Evolutionary conservation across 2,888 invertebrate species (phyloP), one percentile per base, ranked within the genome.

Genomic region (Apamea monoglypha): DNA sequence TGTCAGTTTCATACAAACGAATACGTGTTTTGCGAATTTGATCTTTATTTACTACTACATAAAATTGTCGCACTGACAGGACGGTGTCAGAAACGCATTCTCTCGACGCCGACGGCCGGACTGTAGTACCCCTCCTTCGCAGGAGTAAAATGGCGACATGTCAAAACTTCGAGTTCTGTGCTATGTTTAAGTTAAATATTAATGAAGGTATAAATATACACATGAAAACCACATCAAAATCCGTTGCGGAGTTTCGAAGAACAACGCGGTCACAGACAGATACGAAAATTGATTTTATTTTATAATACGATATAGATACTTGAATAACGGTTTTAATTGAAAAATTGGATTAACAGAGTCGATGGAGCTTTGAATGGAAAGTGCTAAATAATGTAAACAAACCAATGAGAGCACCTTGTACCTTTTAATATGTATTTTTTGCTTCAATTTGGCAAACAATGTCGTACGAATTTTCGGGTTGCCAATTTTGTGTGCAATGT

Each of bases 361-460:
- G 4, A 56, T 36, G 32, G n/a, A 53, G 25, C 25, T 32, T 16
- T 73, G 8, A 7, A 79, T 50, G 1, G 25, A n/a, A 56, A 53
- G n/a, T 47, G 25, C 29, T 29, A 32, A 66, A 74, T 61, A 72
- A 78, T 40, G n/a, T 61, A 0, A 25, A 59, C 29, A 75, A 72
- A 47, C n/a, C 63, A 61, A 44, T n/a, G n/a, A 36, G 25, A 72
- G 7, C 16, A 66, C 69, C 74, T 73, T 85, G 66, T 82, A 82
- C 72, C 75, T 86, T 80, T 69, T 53, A 75, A 56, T 61, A 64
- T 64, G 50, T 74, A 44, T 71, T 50, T 74, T 76, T 77, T 74
- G 29, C 29, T 76, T 66, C 66, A 78, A 78, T 84, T 81, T 85
- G 73, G 78, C 78, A 76, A 74, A 73, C 68, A 74, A n/a, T 50